These are phyloP conservation scores for Distichodus sexfasciatus DNA, from an alignment of 2,797 vertebrate species.

Conservation along the genomic window DNA sequence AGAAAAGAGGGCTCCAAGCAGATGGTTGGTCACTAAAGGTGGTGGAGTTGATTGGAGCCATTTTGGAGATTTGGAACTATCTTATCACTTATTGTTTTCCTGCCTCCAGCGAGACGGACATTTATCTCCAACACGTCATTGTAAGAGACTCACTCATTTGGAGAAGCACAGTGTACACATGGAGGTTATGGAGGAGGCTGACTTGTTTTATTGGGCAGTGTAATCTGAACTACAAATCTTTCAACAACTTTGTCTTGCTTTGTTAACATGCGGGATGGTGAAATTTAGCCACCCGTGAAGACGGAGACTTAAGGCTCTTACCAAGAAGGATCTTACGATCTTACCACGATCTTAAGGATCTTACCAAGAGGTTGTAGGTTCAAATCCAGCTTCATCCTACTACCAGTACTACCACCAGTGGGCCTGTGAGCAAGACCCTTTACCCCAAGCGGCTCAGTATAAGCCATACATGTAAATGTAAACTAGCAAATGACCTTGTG, in stretches of 20 bases:
- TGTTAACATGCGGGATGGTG: neutral
- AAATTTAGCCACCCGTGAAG: slow-evolving; percentile 24
- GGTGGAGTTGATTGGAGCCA: neutral
- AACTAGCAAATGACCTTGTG: no score
- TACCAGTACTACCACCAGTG: no score
- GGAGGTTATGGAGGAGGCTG: slow-evolving; percentile 9
- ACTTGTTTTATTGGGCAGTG: slow-evolving; percentile 19
- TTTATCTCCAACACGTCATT: slow-evolving; percentile 28
- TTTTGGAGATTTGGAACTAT: neutral
- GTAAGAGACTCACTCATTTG: slow-evolving; percentile 26
- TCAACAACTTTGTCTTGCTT: slow-evolving; percentile 21
- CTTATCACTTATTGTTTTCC: neutral
- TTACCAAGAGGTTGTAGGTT: no score
- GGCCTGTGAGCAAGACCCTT: no score
- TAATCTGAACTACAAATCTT: slow-evolving; percentile 26
- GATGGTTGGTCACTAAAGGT: slow-evolving; percentile 2
- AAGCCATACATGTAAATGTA: no score
- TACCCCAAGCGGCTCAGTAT: no score
- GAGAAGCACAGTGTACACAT: neutral
- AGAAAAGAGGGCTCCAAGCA: neutral
- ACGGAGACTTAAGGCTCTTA: slow-evolving; percentile 23
- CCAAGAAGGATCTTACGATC: no score
- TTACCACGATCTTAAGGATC: no score
- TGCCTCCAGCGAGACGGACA: neutral
- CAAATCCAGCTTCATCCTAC: no score